Conservation (phyloP, 2,888 invertebrate genomes). For the Amphiduros pacificus region DNA sequence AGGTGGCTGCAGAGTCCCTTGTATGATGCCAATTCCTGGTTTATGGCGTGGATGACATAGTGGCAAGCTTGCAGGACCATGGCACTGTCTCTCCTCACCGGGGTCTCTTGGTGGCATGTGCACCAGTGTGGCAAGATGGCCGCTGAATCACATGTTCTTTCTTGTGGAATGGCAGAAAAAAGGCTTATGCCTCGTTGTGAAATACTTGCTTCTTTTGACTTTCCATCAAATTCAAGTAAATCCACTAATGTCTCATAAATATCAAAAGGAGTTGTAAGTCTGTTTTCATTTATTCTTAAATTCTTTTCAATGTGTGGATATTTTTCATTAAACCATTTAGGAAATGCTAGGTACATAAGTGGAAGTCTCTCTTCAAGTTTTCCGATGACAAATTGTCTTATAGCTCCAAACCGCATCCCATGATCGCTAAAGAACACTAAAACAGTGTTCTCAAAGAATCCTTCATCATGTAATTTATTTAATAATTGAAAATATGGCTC, state of each 20-base stretch:
- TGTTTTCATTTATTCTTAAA: constrained; percentile 67
- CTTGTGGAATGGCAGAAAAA: constrained; percentile 72
- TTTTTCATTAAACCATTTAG: constrained; percentile 70
- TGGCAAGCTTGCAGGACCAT: constrained; percentile 66
- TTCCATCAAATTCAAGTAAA: constrained; percentile 16
- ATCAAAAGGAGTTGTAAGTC: constrained; percentile 84
- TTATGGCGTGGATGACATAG: constrained; percentile 70
- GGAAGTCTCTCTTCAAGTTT: constrained; percentile 84
- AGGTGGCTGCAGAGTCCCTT: constrained; percentile 59
- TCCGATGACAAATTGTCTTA: constrained; percentile 77
- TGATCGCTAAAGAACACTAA: constrained; percentile 76
- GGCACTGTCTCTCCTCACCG: constrained; percentile 64
- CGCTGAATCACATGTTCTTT: constrained; percentile 77
- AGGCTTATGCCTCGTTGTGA: constrained; percentile 65
- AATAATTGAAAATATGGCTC: constrained; percentile 68
- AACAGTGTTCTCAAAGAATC: constrained; percentile 43
- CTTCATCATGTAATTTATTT: constrained; percentile 55
- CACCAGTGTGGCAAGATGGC: constrained; percentile 85
- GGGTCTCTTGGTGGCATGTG: constrained; percentile 74
- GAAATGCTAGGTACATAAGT: constrained; percentile 74
- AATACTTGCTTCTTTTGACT: neutral
- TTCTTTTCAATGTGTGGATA: constrained; percentile 65
- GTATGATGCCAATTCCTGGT: constrained; percentile 64
- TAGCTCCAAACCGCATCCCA: constrained; percentile 84
- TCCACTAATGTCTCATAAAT: constrained; percentile 78